Percentiles rank a stretch among this genome's conserved stretches.
Conservation (phyloP, 2,888 invertebrate genomes). For the Phalangium opilio region DNA sequence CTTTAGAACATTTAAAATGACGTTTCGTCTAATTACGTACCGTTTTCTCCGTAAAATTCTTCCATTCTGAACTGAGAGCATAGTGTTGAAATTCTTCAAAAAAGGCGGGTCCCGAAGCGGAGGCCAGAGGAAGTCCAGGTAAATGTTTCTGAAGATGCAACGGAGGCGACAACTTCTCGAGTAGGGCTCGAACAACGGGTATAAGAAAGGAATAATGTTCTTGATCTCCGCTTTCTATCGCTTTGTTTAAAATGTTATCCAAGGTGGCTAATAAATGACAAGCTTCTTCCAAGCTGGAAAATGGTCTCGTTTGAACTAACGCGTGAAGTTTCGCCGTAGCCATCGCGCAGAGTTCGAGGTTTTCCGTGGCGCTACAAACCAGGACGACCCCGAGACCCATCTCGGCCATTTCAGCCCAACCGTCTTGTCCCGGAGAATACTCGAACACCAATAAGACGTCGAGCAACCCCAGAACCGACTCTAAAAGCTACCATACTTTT, state of each 20-base stretch:
- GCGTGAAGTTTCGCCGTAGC: constrained; percentile 45
- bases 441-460: constrained; percentile 43
- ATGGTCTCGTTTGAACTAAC: constrained; percentile 40
- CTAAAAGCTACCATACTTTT: too few species aligned
- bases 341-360: constrained; percentile 39
- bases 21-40: too few species aligned
- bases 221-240: constrained; percentile 21
- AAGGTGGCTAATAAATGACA: constrained; percentile 33
- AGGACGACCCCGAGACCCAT: constrained; percentile 32
- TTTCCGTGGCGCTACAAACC: constrained; percentile 24
- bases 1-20: too few species aligned
- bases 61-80: constrained; percentile 41
- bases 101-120: constrained; percentile 39
- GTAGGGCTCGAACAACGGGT: constrained; percentile 44
- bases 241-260: constrained; percentile 5
- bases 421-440: constrained; percentile 34
- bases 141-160: constrained; percentile 28
- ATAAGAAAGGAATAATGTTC: constrained; percentile 46
- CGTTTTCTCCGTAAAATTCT: constrained; percentile 37
- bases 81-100: constrained; percentile 45
- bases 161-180: constrained; percentile 36
- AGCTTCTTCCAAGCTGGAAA: constrained; percentile 40
- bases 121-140: constrained; percentile 38
- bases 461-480: constrained; percentile 39
- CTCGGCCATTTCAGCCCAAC: constrained; percentile 43